phyloP scores from a whole-genome alignment of 2,113 vertebrate genomes.

The Xyliphius kryptos region DNA sequence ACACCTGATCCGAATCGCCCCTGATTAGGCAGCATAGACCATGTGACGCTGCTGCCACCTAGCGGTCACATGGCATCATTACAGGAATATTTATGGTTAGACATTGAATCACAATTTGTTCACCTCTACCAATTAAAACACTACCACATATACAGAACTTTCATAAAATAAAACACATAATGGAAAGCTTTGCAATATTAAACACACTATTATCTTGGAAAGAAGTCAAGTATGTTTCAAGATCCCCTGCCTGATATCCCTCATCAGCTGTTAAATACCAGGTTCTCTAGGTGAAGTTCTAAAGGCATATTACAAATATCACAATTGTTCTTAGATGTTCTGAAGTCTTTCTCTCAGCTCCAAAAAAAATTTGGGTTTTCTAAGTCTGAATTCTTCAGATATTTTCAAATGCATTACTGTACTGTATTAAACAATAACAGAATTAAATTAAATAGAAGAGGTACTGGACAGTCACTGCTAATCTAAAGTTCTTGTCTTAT shows the following conservation, averaged over 20 bases:
- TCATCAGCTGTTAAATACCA: not conserved
- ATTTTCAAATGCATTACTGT: not conserved
- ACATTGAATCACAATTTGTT: not conserved
- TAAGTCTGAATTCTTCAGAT: not conserved
- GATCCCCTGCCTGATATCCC: not conserved
- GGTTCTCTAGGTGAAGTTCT: not conserved
- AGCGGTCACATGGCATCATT: too few relatives aligned
- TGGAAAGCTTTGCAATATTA: not conserved
- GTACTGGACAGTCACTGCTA: too few relatives aligned
- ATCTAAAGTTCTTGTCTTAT: too few relatives aligned
- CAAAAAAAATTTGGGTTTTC: not conserved
- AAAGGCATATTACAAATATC: not conserved
- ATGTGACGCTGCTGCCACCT: too few relatives aligned
- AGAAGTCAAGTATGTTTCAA: not conserved
- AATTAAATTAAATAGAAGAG: too few relatives aligned
- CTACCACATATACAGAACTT: not conserved
- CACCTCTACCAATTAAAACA: not conserved
- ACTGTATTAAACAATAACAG: too few relatives aligned
- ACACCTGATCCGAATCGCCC: too few relatives aligned
- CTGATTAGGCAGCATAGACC: too few relatives aligned
- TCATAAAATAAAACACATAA: not conserved
- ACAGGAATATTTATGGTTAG: not conserved
- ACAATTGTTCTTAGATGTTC: not conserved
- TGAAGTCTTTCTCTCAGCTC: not conserved
- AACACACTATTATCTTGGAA: not conserved